phyloP scores from a whole-genome alignment of 1,140 invertebrate genomes.

The Neodiprion lecontei region DNA sequence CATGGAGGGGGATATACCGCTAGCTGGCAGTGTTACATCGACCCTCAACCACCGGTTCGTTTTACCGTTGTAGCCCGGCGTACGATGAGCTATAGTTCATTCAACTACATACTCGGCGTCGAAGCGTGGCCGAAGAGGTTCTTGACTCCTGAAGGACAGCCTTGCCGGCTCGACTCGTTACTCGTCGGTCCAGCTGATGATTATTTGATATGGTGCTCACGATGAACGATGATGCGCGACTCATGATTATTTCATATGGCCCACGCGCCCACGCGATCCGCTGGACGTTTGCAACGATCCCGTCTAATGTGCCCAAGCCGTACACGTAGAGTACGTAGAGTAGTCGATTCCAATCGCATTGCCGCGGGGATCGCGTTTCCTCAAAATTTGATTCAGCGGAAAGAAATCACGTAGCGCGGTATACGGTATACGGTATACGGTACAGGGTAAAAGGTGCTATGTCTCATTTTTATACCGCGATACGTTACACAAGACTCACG shows the following conservation, averaged over 20 bases:
- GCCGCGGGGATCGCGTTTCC: no score
- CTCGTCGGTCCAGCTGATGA: not conserved
- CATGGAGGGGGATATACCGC: constrained; percentile 48
- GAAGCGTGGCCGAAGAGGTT: constrained; percentile 6
- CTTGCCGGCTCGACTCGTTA: not conserved
- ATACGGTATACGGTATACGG: no score
- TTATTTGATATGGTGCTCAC: not conserved
- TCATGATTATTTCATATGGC: not conserved
- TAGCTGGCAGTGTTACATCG: constrained; percentile 51
- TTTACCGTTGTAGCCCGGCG: not conserved
- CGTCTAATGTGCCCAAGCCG: no score
- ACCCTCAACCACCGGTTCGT: not conserved
- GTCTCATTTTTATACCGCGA: no score
- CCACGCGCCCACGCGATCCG: no score
- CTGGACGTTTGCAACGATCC: no score
- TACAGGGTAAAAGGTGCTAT: no score
- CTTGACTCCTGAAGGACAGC: constrained; percentile 4
- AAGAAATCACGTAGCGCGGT: no score
- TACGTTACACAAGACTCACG: no score
- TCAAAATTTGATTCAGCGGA: no score
- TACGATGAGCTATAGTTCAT: constrained; percentile 3
- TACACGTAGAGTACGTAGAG: no score
- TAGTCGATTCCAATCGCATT: no score
- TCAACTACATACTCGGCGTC: constrained; percentile 1
- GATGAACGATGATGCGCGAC: not conserved